Conservation (phyloP, 1,140 invertebrate species). For the Drosophila pandora region DNA sequence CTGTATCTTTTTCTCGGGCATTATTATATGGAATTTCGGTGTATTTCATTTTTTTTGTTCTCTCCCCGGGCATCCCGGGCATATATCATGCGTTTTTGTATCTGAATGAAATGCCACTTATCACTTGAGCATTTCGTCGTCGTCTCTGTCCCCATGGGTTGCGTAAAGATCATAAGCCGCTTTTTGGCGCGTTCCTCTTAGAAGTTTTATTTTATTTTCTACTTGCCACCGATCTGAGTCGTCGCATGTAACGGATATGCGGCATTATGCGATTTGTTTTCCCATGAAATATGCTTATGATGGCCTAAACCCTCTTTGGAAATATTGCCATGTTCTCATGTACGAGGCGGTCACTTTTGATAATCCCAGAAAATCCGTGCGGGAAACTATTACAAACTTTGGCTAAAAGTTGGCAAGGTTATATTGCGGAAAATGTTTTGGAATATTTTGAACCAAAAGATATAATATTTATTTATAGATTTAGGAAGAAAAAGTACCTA, state of each 20-base stretch:
- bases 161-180: conserved; percentile 69
- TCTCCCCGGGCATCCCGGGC: conserved; percentile 9
- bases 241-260: conserved; percentile 66
- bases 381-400: not conserved
- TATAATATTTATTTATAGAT: not conserved
- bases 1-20: conserved; percentile 12
- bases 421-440: not conserved
- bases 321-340: conserved; percentile 18
- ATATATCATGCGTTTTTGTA: conserved; percentile 60
- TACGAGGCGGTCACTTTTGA: conserved; percentile 6
- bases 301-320: conserved; percentile 5
- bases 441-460: not conserved
- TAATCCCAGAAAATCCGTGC: conserved; percentile 4
- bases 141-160: conserved; percentile 36
- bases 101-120: conserved; percentile 79
- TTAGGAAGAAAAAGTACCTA: not conserved
- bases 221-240: conserved; percentile 7
- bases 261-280: conserved; percentile 58
- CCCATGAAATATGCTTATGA: conserved; percentile 26
- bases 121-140: conserved; percentile 52
- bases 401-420: not conserved
- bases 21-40: conserved; percentile 46
- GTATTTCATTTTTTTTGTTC: conserved; percentile 37
- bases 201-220: conserved; percentile 21
- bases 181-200: conserved; percentile 64